Percentiles rank a stretch among this genome's conserved stretches.
Conservation (phyloP, 2,797 vertebrate species). For the Miichthys miiuy region DNA sequence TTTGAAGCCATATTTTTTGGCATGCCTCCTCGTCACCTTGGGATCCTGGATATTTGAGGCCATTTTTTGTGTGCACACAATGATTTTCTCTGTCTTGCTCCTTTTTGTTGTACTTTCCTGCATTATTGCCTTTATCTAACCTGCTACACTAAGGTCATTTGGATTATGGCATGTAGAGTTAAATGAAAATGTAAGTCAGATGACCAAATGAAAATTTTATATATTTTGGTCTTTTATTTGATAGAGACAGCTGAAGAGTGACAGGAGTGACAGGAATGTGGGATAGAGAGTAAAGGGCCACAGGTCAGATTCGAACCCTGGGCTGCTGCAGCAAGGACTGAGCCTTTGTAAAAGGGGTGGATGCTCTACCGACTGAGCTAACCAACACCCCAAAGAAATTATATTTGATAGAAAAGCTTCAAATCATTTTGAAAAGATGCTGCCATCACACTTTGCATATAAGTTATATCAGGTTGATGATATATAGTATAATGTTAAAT, state of each 20-base stretch:
- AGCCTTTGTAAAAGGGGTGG: too few species aligned
- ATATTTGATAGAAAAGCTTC: neutral
- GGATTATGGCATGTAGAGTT: neutral
- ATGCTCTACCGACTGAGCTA: too few species aligned
- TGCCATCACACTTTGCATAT: neutral
- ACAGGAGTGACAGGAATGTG: too few species aligned
- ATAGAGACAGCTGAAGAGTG: too few species aligned
- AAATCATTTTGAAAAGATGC: neutral
- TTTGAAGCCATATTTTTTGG: constrained; percentile 35
- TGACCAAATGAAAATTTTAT: neutral
- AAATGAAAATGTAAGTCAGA: neutral
- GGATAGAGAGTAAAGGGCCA: too few species aligned
- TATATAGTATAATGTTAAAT: neutral
- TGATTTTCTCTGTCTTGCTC: neutral
- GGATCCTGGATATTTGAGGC: constrained; percentile 19
- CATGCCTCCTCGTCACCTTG: constrained; percentile 12
- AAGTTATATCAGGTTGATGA: neutral
- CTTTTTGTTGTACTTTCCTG: neutral
- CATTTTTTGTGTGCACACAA: neutral
- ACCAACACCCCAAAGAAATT: too few species aligned
- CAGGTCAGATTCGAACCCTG: too few species aligned
- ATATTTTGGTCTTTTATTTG: too few species aligned
- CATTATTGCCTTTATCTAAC: neutral
- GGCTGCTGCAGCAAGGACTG: too few species aligned
- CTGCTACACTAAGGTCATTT: neutral